Evolutionary conservation across 2,113 vertebrate species (phyloP).

Genomic region (Cnemophilus loriae): DNA sequence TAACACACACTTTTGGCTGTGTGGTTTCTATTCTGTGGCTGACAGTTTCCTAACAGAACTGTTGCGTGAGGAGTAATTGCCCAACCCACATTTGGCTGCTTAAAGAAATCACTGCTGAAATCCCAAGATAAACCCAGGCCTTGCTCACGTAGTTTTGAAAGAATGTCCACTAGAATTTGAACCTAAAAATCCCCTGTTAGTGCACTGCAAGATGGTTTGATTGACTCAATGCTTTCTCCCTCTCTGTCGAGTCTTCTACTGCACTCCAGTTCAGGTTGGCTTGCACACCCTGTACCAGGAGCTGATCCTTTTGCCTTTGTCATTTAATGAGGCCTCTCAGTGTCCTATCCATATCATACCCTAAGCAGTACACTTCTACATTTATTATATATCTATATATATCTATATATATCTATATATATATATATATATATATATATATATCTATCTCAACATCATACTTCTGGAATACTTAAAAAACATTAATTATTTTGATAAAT

Average conservation of each 20-base stretch:
- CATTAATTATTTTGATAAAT: not conserved
- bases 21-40: not conserved
- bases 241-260: not conserved
- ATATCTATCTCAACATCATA: not conserved
- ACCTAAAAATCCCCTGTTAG: not conserved
- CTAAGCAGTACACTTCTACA: not conserved
- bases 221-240: not conserved
- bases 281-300: not conserved
- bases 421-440: fast-evolving
- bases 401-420: fast-evolving
- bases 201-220: not conserved
- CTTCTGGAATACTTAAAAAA: not conserved
- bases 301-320: not conserved
- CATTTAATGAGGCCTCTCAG: not conserved
- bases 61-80: not conserved
- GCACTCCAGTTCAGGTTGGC: not conserved
- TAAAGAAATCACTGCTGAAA: constrained; percentile 3
- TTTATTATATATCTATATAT: not conserved
- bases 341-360: not conserved
- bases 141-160: not conserved
- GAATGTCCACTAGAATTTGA: not conserved
- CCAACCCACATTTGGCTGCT: not conserved
- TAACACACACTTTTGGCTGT: not conserved
- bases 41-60: constrained; percentile 1
- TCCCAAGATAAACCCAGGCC: not conserved